These are phyloP conservation scores for Urophycis tenuis DNA, from an alignment of 2,797 vertebrate genomes.

Conservation along the genomic window DNA sequence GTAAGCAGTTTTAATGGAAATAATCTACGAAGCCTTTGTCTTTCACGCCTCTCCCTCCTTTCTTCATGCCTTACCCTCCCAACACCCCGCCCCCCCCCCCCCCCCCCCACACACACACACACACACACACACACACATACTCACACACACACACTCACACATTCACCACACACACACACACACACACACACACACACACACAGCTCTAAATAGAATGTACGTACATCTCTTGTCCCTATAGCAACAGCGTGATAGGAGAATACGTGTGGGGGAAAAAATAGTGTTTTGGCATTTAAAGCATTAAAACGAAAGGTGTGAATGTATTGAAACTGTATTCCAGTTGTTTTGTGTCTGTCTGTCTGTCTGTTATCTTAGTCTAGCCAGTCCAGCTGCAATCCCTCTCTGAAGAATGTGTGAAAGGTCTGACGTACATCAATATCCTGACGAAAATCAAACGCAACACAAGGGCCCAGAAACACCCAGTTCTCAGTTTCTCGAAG, in stretches of 20 bases:
- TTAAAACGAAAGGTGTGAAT: neutral
- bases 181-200: neutral
- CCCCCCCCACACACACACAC: neutral
- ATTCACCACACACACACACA: neutral
- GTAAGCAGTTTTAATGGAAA: constrained; percentile 4
- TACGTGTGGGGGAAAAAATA: neutral
- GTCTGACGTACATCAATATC: constrained; percentile 54
- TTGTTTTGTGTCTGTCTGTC: neutral
- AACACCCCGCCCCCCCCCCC: neutral
- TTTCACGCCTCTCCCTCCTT: neutral
- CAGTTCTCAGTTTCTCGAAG: neutral
- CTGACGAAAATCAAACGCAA: constrained; percentile 35
- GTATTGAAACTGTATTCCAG: neutral
- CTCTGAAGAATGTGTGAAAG: constrained; percentile 36
- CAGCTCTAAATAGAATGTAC: constrained; percentile 1
- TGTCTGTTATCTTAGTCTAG: constrained; percentile 11
- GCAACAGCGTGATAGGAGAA: constrained; percentile 3
- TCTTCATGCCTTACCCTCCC: neutral
- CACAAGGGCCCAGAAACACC: constrained; percentile 11
- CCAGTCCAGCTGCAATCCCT: constrained; percentile 19
- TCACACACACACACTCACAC: neutral
- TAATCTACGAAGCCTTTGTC: neutral
- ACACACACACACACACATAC: neutral
- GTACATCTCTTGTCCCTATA: constrained; percentile 5
- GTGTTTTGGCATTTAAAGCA: neutral